phyloP scores from a whole-genome alignment of 2,888 invertebrate species.

The Miltochrista miniata region DNA sequence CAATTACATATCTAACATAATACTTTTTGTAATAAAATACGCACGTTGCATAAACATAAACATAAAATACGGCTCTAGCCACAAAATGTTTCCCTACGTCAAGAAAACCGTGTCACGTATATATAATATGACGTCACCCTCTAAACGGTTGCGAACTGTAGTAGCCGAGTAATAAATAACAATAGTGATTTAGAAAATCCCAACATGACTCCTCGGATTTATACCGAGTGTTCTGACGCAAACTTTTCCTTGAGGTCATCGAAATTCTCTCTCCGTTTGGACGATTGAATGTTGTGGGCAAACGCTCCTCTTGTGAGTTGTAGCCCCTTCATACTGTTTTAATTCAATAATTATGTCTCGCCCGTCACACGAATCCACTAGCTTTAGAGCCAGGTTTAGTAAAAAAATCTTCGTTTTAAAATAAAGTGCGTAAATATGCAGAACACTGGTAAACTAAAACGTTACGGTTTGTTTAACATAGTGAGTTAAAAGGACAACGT shows the following conservation, averaged over 20 bases:
- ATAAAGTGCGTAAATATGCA: slow-evolving; percentile 25
- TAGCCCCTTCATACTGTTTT: slow-evolving; percentile 69
- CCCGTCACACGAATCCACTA: slow-evolving; percentile 23
- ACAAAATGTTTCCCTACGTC: slow-evolving; percentile 38
- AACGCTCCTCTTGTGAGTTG: slow-evolving; percentile 73
- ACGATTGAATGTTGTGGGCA: slow-evolving; percentile 82
- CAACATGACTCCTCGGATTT: slow-evolving; percentile 78
- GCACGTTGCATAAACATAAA: background rate
- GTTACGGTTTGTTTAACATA: slow-evolving; percentile 11
- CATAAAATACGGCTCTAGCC: background rate
- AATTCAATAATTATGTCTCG: slow-evolving; percentile 62
- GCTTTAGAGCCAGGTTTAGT: slow-evolving; percentile 22
- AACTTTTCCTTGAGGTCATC: slow-evolving; percentile 79
- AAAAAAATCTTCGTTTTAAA: slow-evolving; percentile 31
- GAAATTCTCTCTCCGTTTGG: slow-evolving; percentile 77
- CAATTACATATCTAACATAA: too few species aligned
- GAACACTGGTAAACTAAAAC: slow-evolving; percentile 13
- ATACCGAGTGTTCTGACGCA: slow-evolving; percentile 75
- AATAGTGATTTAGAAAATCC: slow-evolving; percentile 79
- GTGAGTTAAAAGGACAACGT: slow-evolving; percentile 4
- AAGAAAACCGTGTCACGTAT: slow-evolving; percentile 58
- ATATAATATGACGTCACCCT: slow-evolving; percentile 62
- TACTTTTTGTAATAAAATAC: too few species aligned
- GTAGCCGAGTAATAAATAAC: slow-evolving; percentile 76
- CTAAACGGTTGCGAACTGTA: slow-evolving; percentile 70